Evolutionary conservation across 2,888 invertebrate species (phyloP).

Genomic region (Miltochrista miniata): DNA sequence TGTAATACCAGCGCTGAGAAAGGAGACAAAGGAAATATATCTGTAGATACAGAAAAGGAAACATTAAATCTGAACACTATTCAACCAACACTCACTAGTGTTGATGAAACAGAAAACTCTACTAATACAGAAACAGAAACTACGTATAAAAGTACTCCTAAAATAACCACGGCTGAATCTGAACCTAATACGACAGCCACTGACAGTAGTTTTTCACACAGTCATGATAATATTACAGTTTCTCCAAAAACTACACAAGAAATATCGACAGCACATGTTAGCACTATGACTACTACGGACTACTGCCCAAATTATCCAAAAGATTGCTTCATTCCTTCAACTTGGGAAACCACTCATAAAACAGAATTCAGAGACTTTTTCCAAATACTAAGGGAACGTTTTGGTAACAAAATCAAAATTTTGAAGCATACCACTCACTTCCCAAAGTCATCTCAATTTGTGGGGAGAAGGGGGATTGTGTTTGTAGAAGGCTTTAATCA

Average conservation of each 20-base stretch:
- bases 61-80: not conserved
- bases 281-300: not conserved
- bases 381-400: constrained; percentile 58
- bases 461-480: constrained; percentile 10
- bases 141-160: not conserved
- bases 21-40: not conserved
- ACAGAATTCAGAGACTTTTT: constrained; percentile 69
- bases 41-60: not conserved
- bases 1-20: too few relatives aligned
- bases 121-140: too few relatives aligned
- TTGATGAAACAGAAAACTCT: too few relatives aligned
- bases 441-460: constrained; percentile 17
- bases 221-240: not conserved
- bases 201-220: not conserved
- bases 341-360: constrained; percentile 68
- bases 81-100: not conserved
- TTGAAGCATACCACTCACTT: constrained; percentile 59
- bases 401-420: constrained; percentile 49
- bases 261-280: not conserved
- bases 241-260: constrained; percentile 2
- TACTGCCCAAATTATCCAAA: constrained; percentile 38
- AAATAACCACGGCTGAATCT: not conserved
- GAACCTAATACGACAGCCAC: not conserved
- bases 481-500: constrained; percentile 38
- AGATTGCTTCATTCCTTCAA: constrained; percentile 54